These are phyloP conservation scores for Rallus crepitans DNA, from an alignment of 2,797 vertebrate genomes.

Conservation along the genomic window DNA sequence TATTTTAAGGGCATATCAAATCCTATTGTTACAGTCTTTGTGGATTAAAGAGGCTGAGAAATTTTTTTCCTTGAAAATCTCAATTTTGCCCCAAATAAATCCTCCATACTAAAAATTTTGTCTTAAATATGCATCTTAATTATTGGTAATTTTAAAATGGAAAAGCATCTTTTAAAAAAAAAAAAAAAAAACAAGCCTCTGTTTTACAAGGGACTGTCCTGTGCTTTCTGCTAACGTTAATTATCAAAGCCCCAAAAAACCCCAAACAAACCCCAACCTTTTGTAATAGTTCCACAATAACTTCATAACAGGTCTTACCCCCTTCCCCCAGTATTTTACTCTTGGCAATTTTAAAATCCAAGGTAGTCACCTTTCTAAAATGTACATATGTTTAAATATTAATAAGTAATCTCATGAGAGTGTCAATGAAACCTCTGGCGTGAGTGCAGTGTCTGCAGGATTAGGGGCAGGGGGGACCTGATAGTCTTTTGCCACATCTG, in stretches of 20 bases:
- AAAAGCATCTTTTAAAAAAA: background rate
- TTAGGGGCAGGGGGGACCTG: no score
- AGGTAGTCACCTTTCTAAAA: background rate
- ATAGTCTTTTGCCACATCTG: background rate
- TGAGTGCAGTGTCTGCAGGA: background rate
- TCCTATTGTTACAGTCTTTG: background rate
- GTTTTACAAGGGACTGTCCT: background rate
- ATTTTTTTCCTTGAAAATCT: background rate
- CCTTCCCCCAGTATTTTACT: background rate
- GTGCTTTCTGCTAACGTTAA: background rate
- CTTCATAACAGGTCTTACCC: background rate
- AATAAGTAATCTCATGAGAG: fast-evolving
- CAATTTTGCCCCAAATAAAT: background rate
- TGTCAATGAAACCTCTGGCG: fast-evolving
- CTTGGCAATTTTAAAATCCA: background rate
- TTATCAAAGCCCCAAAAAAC: background rate
- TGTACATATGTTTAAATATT: fast-evolving
- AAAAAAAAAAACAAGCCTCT: background rate
- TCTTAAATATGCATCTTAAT: background rate
- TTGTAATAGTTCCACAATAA: background rate
- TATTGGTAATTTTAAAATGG: background rate
- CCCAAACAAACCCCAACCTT: background rate
- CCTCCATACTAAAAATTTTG: background rate
- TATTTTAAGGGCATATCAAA: background rate
- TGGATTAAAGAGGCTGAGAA: background rate